Percentiles rank a stretch among this genome's conserved stretches.
Evolutionary conservation across 2,888 invertebrate genomes (phyloP).

Genomic region (Stenchaetothrips biformis): DNA sequence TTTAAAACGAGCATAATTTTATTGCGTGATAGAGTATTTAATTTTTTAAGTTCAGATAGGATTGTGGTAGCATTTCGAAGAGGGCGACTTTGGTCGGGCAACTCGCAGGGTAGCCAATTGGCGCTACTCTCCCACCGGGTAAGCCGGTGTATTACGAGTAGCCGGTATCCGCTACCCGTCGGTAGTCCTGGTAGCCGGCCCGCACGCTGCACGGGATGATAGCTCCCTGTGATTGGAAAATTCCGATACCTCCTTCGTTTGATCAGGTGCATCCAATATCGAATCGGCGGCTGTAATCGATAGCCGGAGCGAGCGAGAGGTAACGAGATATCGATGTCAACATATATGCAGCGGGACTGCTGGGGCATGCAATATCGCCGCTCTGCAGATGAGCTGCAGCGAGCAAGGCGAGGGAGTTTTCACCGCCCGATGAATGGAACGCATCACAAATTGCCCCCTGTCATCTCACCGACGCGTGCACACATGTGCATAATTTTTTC

Average conservation of each 20-base stretch:
- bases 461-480: too few species aligned
- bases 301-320: background rate
- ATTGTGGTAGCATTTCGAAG: too few species aligned
- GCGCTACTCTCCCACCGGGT: too few species aligned
- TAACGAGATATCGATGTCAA: constrained; percentile 21
- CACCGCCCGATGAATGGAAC: background rate
- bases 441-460: too few species aligned
- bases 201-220: background rate
- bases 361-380: background rate
- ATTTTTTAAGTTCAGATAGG: too few species aligned
- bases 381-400: background rate
- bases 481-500: background rate
- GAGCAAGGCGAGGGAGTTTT: background rate
- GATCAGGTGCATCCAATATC: constrained; percentile 24
- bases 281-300: constrained; percentile 5
- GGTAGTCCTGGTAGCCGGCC: background rate
- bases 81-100: too few species aligned
- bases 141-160: background rate
- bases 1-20: too few species aligned
- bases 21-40: too few species aligned
- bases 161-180: background rate
- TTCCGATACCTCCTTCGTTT: constrained; percentile 24
- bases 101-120: too few species aligned
- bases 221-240: constrained; percentile 20
- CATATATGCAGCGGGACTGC: background rate